Conservation (phyloP, 1,140 invertebrate genomes). For the Orussus abietinus region DNA sequence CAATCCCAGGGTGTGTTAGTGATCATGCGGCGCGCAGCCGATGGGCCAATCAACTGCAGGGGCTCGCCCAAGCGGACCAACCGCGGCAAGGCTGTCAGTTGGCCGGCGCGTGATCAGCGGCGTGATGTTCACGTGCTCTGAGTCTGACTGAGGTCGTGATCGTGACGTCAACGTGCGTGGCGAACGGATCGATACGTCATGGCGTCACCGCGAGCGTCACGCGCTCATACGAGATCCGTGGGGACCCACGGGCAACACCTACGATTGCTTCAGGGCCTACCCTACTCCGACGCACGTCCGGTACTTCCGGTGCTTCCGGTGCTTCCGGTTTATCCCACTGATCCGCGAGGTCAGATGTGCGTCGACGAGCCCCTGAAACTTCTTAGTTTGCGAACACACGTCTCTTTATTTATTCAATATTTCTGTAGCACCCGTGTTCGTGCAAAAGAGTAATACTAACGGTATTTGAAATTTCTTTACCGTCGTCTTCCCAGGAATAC, state of each 20-base stretch:
- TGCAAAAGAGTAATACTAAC: too few relatives aligned
- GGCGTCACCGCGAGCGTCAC: slow-evolving; percentile 33
- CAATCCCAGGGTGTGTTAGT: slow-evolving; percentile 25
- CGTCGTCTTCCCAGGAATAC: too few relatives aligned
- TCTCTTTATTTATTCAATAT: too few relatives aligned
- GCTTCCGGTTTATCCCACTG: too few relatives aligned
- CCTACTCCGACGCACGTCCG: not conserved
- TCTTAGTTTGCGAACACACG: too few relatives aligned
- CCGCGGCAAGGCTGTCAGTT: slow-evolving; percentile 35
- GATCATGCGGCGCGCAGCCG: slow-evolving; percentile 34
- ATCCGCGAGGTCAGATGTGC: too few relatives aligned
- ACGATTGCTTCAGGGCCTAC: slow-evolving; percentile 4
- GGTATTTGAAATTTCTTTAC: too few relatives aligned
- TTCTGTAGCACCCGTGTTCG: too few relatives aligned
- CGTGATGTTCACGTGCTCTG: slow-evolving; percentile 54
- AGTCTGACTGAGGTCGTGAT: slow-evolving; percentile 50
- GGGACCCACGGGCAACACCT: slow-evolving; percentile 7
- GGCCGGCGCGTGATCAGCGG: slow-evolving; percentile 45
- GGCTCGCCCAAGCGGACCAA: slow-evolving; percentile 52
- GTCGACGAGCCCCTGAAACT: slow-evolving; percentile 32
- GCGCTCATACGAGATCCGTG: too few relatives aligned
- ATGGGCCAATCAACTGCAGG: slow-evolving; percentile 36
- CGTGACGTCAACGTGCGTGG: slow-evolving; percentile 52
- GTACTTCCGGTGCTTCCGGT: not conserved
- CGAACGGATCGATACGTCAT: slow-evolving; percentile 45